A percentile compares a stretch with the other conserved stretches of the same genome.
Evolutionary conservation across 92 coral and sea anemone species (phyloP).

Genomic region (Phenganax stokvisi): DNA sequence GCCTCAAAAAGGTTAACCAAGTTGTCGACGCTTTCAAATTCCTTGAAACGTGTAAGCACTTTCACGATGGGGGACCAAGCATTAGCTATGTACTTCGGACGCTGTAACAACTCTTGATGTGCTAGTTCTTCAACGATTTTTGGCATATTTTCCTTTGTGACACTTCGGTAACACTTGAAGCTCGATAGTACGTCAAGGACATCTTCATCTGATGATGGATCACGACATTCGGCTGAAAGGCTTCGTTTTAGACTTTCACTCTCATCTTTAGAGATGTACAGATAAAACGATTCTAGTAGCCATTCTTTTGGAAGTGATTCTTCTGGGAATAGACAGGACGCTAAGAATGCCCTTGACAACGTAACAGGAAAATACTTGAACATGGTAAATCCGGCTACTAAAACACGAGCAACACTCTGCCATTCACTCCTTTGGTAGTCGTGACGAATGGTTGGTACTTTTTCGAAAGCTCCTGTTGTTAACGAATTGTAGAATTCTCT

Average conservation of each 20-base stretch:
- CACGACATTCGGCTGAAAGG: constrained; percentile 40
- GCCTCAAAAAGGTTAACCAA: constrained; percentile 31
- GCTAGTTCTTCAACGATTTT: constrained; percentile 7
- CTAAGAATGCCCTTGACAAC: constrained; percentile 42
- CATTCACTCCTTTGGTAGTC: constrained; percentile 24
- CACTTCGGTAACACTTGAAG: constrained; percentile 44
- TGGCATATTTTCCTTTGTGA: constrained; percentile 37
- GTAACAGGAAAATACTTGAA: constrained; percentile 30
- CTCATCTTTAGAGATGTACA: background rate
- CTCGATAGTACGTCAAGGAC: constrained; percentile 38
- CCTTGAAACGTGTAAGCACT: constrained; percentile 9
- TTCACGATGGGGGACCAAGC: constrained; percentile 47
- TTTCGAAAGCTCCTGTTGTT: constrained; percentile 23
- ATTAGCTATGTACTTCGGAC: constrained; percentile 49
- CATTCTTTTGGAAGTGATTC: constrained; percentile 39
- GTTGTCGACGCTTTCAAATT: constrained; percentile 38
- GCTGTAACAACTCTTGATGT: constrained; percentile 50
- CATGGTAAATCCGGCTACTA: background rate
- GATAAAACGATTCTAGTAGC: constrained; percentile 42
- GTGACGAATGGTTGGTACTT: constrained; percentile 36
- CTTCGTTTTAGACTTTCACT: constrained; percentile 36
- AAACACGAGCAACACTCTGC: constrained; percentile 26
- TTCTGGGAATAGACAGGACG: constrained; percentile 51
- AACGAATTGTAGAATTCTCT: constrained; percentile 21
- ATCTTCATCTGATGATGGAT: constrained; percentile 46